These are phyloP conservation scores for Oncorhynchus mykiss DNA, from an alignment of 2,113 vertebrate genomes.

Conservation along the genomic window DNA sequence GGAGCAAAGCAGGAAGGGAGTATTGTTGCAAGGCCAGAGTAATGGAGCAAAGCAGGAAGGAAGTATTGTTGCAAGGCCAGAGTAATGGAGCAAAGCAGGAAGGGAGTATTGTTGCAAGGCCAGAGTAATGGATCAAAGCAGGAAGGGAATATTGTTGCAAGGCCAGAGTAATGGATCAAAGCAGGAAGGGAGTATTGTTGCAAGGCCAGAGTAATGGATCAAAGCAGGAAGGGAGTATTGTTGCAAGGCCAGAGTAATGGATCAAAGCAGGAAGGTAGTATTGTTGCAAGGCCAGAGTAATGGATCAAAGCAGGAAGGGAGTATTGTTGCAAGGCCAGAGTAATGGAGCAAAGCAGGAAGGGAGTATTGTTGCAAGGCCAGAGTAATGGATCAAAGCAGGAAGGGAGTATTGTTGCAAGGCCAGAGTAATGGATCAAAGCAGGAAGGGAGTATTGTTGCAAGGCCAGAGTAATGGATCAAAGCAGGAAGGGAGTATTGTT, in stretches of 20 bases:
- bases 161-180: conserved; percentile 6
- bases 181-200: not conserved
- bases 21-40: too few species aligned
- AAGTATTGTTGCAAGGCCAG: too few species aligned
- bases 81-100: conserved; percentile 10
- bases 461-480: conserved; percentile 5
- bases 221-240: not conserved
- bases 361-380: too few species aligned
- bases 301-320: conserved; percentile 12
- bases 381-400: conserved; percentile 19
- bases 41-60: conserved; percentile 10
- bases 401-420: not conserved
- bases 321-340: too few species aligned
- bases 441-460: not conserved
- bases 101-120: not conserved
- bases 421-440: conserved; percentile 10
- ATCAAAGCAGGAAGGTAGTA: conserved; percentile 3
- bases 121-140: conserved; percentile 19
- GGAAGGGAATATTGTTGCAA: not conserved
- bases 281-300: too few species aligned
- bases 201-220: not conserved
- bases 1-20: conserved; percentile 4
- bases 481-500: not conserved
- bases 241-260: too few species aligned
- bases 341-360: conserved; percentile 11